phyloP scores from a whole-genome alignment of 2,797 vertebrate genomes.

The Intellagama lesueurii region DNA sequence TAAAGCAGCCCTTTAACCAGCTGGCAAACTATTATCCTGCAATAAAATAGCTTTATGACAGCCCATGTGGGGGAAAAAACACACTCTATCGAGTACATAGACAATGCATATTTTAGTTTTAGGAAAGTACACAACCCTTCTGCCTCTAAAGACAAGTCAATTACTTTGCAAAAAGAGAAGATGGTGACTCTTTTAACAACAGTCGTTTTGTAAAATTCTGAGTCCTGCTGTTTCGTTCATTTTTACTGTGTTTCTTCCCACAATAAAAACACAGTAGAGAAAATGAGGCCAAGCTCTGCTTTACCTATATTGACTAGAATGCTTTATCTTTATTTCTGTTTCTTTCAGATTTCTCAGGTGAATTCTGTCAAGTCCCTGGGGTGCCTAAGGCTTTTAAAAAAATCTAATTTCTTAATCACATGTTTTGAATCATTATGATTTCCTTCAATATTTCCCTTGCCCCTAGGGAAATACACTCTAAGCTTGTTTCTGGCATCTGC shows the following conservation, averaged over 20 bases:
- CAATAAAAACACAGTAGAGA: slow-evolving; percentile 25
- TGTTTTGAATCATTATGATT: slow-evolving; percentile 56
- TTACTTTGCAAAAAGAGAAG: background rate
- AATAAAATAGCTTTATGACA: background rate
- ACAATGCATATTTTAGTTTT: background rate
- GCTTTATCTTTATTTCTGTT: slow-evolving; percentile 39
- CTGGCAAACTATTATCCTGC: background rate
- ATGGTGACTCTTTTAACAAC: background rate
- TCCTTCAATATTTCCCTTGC: slow-evolving; percentile 58
- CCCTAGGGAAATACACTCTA: slow-evolving; percentile 70
- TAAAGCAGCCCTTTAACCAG: background rate
- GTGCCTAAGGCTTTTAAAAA: slow-evolving; percentile 36
- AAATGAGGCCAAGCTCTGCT: background rate
- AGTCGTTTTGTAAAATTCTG: background rate
- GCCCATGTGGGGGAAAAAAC: background rate
- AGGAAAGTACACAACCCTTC: background rate
- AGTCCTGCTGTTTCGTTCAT: background rate
- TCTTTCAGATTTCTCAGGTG: slow-evolving; percentile 51
- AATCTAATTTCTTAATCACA: slow-evolving; percentile 63
- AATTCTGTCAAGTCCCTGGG: slow-evolving; percentile 4
- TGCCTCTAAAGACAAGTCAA: background rate
- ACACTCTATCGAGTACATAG: background rate
- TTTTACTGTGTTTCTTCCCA: background rate
- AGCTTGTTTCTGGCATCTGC: slow-evolving; percentile 59
- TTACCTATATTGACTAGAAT: slow-evolving; percentile 44